phyloP scores from a whole-genome alignment of 2,888 invertebrate species.

The Hyposoter didymator region DNA sequence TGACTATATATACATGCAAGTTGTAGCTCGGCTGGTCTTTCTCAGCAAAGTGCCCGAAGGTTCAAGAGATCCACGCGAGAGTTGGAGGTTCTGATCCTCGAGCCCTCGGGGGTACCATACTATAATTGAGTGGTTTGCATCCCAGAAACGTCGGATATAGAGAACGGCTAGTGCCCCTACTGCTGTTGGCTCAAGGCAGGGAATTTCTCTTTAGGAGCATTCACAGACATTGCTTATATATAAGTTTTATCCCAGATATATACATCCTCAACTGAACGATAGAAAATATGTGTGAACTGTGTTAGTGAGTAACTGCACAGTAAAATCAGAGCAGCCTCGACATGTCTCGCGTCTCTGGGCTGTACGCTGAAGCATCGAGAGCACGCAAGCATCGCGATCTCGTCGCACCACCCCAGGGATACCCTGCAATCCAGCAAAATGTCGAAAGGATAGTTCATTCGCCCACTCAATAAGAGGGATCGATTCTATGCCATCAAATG shows the following conservation, averaged over 20 bases:
- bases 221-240: constrained; percentile 32
- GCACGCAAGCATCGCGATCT: constrained; percentile 66
- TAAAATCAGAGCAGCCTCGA: constrained; percentile 39
- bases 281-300: constrained; percentile 22
- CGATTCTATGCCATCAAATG: constrained; percentile 39
- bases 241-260: constrained; percentile 29
- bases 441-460: constrained; percentile 37
- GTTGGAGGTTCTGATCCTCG: constrained; percentile 73
- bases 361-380: constrained; percentile 68
- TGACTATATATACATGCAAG: not conserved
- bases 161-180: constrained; percentile 47
- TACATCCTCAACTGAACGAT: constrained; percentile 8
- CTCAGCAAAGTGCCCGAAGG: constrained; percentile 45
- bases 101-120: constrained; percentile 74
- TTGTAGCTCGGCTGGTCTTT: not conserved
- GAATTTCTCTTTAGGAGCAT: constrained; percentile 47
- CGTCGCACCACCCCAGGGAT: constrained; percentile 39
- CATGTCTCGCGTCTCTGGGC: constrained; percentile 48
- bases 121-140: constrained; percentile 83
- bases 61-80: constrained; percentile 55
- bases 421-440: constrained; percentile 34
- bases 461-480: constrained; percentile 43
- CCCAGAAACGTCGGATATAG: constrained; percentile 68
- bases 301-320: constrained; percentile 11
- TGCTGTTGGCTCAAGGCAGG: constrained; percentile 47